Percentiles rank a stretch among this genome's conserved stretches.
Evolutionary conservation across 2,888 invertebrate genomes (phyloP).

Genomic region (Plebejus argus): DNA sequence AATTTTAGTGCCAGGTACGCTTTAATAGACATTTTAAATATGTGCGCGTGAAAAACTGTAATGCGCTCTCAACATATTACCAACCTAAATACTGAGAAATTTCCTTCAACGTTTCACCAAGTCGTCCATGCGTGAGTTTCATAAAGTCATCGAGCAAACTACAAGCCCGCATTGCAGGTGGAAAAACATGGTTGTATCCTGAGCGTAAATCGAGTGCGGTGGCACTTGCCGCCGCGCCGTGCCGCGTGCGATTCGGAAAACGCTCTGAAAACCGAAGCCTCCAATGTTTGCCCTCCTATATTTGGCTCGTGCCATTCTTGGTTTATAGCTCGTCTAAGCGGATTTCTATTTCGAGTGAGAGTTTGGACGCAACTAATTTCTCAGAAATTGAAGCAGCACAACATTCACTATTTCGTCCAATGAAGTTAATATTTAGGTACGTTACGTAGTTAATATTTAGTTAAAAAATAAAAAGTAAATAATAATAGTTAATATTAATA

Average conservation of each 20-base stretch:
- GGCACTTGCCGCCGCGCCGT: neutral
- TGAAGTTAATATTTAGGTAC: neutral
- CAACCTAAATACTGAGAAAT: neutral
- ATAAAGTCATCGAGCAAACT: constrained; percentile 17
- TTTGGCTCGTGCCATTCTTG: constrained; percentile 2
- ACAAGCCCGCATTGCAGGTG: constrained; percentile 24
- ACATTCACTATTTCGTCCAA: neutral
- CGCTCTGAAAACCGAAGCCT: neutral
- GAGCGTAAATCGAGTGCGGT: constrained; percentile 26
- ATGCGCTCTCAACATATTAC: neutral
- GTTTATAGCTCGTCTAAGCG: neutral
- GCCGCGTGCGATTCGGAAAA: neutral
- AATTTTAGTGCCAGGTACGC: neutral
- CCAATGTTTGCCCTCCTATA: neutral
- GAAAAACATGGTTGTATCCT: constrained; percentile 29
- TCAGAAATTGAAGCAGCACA: neutral
- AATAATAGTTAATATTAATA: too few relatives aligned
- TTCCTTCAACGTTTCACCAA: neutral
- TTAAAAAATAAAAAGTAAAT: too few relatives aligned
- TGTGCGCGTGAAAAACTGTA: neutral
- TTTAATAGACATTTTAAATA: neutral
- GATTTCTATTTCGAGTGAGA: neutral
- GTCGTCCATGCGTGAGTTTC: constrained; percentile 12
- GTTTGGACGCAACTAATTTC: neutral
- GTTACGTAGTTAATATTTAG: too few relatives aligned